Percentiles rank a stretch among this genome's conserved stretches.
phyloP scores from a whole-genome alignment of 2,113 vertebrate species.

The Toxotes chatareus region DNA sequence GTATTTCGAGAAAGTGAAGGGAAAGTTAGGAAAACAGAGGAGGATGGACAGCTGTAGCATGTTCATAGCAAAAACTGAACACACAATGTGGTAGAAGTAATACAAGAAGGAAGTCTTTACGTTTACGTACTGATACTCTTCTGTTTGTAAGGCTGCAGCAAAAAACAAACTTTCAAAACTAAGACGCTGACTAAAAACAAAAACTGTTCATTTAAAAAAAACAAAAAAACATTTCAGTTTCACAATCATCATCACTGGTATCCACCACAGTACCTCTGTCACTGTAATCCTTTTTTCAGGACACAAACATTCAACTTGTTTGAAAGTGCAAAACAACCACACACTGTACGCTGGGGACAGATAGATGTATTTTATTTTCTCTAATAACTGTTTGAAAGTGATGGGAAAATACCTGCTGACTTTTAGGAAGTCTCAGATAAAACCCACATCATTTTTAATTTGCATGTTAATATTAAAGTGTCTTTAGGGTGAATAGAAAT shows the following conservation, averaged over 20 bases:
- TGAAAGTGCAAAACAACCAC: neutral
- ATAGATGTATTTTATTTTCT: neutral
- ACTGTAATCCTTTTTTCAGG: neutral
- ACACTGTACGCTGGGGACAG: neutral
- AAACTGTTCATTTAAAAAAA: neutral
- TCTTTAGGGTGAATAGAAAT: too few species aligned
- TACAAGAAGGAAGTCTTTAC: neutral
- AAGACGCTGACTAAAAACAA: neutral
- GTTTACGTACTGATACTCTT: neutral
- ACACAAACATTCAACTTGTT: neutral
- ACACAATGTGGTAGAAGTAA: neutral
- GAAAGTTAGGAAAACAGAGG: neutral
- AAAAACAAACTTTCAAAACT: neutral
- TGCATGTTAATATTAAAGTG: too few species aligned
- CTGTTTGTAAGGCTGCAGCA: neutral
- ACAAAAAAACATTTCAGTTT: too few species aligned
- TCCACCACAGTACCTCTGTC: neutral
- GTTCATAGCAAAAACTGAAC: neutral
- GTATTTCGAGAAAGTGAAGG: conserved; percentile 4
- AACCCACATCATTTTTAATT: too few species aligned
- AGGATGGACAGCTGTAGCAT: too few species aligned
- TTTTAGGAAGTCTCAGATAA: too few species aligned
- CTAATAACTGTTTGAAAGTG: neutral
- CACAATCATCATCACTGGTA: neutral
- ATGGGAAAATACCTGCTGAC: neutral